Conservation (phyloP, 2,888 invertebrate species). For the Mechanitis messenoides region DNA sequence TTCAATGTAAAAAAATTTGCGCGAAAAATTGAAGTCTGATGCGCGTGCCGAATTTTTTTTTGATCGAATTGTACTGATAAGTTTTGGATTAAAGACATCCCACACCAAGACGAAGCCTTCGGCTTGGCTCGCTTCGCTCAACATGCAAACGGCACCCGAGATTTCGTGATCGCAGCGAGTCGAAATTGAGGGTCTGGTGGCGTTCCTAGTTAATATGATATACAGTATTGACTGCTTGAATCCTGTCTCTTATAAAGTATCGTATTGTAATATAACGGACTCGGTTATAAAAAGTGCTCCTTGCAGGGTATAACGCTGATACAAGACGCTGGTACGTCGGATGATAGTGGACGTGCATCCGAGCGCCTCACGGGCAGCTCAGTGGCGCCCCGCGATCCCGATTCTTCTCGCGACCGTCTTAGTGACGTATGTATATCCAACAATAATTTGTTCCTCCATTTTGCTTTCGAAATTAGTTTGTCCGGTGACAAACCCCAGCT, state of each 20-base stretch:
- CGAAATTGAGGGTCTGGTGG: too few relatives aligned
- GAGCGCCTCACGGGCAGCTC: conserved; percentile 87
- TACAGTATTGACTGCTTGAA: conserved; percentile 25
- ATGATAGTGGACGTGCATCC: conserved; percentile 89
- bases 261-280: too few relatives aligned
- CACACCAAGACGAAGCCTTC: too few relatives aligned
- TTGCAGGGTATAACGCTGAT: conserved; percentile 83
- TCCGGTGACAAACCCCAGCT: conserved; percentile 15
- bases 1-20: too few relatives aligned
- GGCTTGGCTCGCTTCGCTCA: too few relatives aligned
- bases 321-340: conserved; percentile 88
- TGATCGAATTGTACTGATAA: too few relatives aligned
- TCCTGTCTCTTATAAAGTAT: too few relatives aligned
- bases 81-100: too few relatives aligned
- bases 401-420: conserved; percentile 89
- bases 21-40: too few relatives aligned
- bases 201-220: conserved; percentile 30
- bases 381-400: conserved; percentile 85
- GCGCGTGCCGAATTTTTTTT: too few relatives aligned
- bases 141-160: too few relatives aligned
- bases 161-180: too few relatives aligned
- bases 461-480: conserved; percentile 14
- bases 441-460: conserved; percentile 9
- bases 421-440: conserved; percentile 84
- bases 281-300: conserved; percentile 37